These are phyloP conservation scores for Cactoblastis cactorum DNA, from an alignment of 2,888 invertebrate genomes.

Conservation along the genomic window DNA sequence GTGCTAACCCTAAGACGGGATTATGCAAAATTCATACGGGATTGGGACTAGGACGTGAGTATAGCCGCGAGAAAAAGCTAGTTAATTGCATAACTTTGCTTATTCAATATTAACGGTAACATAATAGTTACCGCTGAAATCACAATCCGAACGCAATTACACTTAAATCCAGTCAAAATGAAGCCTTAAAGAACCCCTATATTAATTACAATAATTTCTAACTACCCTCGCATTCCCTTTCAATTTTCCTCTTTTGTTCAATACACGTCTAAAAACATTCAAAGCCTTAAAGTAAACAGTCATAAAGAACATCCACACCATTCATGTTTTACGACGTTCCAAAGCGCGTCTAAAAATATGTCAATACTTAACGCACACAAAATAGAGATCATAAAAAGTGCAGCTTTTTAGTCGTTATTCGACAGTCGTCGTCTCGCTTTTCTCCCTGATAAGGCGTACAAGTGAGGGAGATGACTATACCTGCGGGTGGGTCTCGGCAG, in stretches of 20 bases:
- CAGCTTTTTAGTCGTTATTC: neutral
- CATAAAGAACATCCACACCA: neutral
- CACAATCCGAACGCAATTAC: slow-evolving; percentile 17
- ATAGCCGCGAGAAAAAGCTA: neutral
- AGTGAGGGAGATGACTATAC: slow-evolving; percentile 53
- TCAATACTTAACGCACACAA: neutral
- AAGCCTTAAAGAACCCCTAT: slow-evolving; percentile 41
- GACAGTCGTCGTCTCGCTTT: slow-evolving; percentile 24
- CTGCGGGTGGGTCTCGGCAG: slow-evolving; percentile 73
- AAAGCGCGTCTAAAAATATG: neutral
- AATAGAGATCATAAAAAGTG: neutral
- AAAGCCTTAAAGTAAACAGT: neutral
- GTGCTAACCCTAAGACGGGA: too few species aligned
- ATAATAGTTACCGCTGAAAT: slow-evolving; percentile 18
- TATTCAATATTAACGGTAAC: neutral
- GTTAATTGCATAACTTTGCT: neutral
- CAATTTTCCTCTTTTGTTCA: slow-evolving; percentile 22
- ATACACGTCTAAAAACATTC: neutral
- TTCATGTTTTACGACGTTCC: neutral
- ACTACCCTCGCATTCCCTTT: slow-evolving; percentile 22
- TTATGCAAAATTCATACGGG: too few species aligned
- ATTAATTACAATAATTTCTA: slow-evolving; percentile 58
- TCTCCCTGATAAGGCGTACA: slow-evolving; percentile 7
- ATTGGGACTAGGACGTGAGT: too few species aligned
- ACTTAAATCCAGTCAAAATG: slow-evolving; percentile 13